Conservation (phyloP, 2,797 vertebrate species). For the Pangasius larnaudii region DNA sequence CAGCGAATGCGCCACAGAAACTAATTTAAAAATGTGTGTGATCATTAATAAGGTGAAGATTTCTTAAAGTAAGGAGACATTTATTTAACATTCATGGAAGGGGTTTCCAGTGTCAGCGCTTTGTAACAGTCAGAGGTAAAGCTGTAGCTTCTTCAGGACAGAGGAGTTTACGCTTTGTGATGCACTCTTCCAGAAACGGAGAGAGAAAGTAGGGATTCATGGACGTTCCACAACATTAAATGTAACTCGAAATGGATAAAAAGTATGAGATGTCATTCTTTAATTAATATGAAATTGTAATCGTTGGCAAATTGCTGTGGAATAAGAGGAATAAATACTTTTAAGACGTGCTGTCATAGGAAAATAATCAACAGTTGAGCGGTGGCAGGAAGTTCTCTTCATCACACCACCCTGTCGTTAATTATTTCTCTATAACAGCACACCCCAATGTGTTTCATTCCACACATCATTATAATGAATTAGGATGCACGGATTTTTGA, state of each 20-base stretch:
- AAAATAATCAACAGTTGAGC: background rate
- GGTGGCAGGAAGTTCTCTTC: background rate
- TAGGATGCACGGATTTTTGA: background rate
- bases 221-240: background rate
- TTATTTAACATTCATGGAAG: background rate
- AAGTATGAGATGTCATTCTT: background rate
- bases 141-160: no score
- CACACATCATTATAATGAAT: background rate
- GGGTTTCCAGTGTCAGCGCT: background rate
- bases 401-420: background rate
- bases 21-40: background rate
- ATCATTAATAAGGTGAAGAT: background rate
- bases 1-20: no score
- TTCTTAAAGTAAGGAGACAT: background rate
- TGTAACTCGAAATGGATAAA: background rate
- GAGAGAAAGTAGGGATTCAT: background rate
- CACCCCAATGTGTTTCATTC: background rate
- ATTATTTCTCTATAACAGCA: background rate
- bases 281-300: background rate
- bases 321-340: background rate
- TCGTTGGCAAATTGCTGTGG: background rate
- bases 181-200: background rate
- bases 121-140: no score
- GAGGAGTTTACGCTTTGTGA: no score
- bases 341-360: background rate